phyloP scores from a whole-genome alignment of 2,113 vertebrate genomes.

The Mastomys natalensis region DNA sequence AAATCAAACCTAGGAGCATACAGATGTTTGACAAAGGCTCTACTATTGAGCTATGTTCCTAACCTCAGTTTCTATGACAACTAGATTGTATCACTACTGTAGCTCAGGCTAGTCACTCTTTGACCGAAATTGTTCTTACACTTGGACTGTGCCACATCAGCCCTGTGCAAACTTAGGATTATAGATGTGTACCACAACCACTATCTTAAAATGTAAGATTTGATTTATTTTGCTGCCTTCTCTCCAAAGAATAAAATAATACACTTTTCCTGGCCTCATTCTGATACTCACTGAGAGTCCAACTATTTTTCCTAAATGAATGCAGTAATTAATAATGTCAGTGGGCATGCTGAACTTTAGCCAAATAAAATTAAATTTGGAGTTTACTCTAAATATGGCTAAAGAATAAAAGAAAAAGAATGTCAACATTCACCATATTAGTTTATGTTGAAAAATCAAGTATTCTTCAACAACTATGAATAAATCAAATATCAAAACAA shows the following conservation, averaged over 20 bases:
- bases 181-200: too few species aligned
- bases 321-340: conserved; percentile 40
- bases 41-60: too few species aligned
- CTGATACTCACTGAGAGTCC: background rate
- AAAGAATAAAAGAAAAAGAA: background rate
- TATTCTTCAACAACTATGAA: background rate
- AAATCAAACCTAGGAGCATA: background rate
- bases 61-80: background rate
- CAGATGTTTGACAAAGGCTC: background rate
- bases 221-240: conserved; percentile 58
- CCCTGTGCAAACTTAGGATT: background rate
- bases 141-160: background rate
- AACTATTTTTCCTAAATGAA: conserved; percentile 23
- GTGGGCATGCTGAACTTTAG: background rate
- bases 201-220: conserved; percentile 38
- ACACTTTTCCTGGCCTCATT: conserved; percentile 37
- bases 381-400: background rate
- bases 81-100: background rate
- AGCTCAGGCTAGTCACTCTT: too few species aligned
- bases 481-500: conserved; percentile 9
- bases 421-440: background rate
- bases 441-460: background rate
- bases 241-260: background rate
- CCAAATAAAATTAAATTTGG: background rate
- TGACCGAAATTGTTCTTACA: background rate